A percentile compares a stretch with the other conserved stretches of the same genome.
Conservation (phyloP, 2,797 vertebrate species). For the Apodemus agrarius region DNA sequence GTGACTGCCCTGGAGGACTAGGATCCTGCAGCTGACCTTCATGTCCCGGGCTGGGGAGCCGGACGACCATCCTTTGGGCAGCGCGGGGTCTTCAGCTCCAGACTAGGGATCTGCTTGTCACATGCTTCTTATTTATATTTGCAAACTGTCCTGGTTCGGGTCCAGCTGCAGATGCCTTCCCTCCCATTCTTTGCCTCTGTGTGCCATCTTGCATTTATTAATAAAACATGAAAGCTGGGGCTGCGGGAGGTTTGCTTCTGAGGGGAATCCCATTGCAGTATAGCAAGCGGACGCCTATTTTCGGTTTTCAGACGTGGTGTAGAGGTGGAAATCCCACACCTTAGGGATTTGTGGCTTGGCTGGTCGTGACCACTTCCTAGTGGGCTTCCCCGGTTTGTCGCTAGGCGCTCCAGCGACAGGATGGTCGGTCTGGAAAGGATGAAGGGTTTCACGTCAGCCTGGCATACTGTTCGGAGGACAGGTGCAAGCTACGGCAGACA, state of each 20-base stretch:
- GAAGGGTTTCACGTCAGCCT: conserved; percentile 53
- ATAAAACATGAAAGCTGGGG: conserved; percentile 73
- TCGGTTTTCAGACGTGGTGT: conserved; percentile 49
- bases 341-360: conserved; percentile 57
- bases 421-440: conserved; percentile 32
- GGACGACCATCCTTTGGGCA: background rate
- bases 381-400: conserved; percentile 54
- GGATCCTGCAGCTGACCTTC: conserved; percentile 76
- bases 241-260: background rate
- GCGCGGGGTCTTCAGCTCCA: conserved; percentile 46
- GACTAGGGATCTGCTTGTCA: conserved; percentile 53
- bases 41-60: conserved; percentile 17
- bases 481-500: conserved; percentile 27
- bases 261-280: conserved; percentile 76
- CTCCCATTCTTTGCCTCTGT: conserved; percentile 69
- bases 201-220: conserved; percentile 82
- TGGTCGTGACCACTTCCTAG: conserved; percentile 56
- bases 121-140: conserved; percentile 75
- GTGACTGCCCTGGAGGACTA: background rate
- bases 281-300: conserved; percentile 49
- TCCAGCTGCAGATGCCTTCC: conserved; percentile 59
- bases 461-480: conserved; percentile 39
- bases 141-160: conserved; percentile 65
- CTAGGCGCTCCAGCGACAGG: background rate
- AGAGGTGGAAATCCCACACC: conserved; percentile 62